These are phyloP conservation scores for Prorops nasuta DNA, from an alignment of 1,140 invertebrate species.

Conservation along the genomic window DNA sequence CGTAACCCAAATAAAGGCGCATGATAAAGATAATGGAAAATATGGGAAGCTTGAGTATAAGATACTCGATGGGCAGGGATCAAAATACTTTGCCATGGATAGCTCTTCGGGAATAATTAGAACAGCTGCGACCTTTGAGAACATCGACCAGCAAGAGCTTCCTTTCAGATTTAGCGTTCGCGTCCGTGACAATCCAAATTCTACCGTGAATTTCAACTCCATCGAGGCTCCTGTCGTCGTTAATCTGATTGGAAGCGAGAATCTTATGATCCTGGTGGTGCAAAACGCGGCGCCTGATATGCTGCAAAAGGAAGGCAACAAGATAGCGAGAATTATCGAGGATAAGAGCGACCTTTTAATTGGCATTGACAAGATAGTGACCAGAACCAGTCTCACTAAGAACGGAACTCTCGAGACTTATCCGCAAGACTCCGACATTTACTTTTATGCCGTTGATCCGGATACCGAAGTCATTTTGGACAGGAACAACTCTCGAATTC, in stretches of 20 bases:
- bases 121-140: constrained; percentile 70
- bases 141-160: constrained; percentile 61
- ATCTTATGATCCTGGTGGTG: constrained; percentile 78
- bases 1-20: constrained; percentile 76
- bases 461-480: constrained; percentile 71
- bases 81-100: constrained; percentile 75
- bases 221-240: constrained; percentile 68
- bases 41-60: constrained; percentile 75
- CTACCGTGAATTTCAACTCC: constrained; percentile 60
- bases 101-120: constrained; percentile 70
- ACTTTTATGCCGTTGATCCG: constrained; percentile 84
- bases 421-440: constrained; percentile 76
- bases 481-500: constrained; percentile 68
- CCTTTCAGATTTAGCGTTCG: constrained; percentile 75
- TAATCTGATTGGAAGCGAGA: constrained; percentile 67
- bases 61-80: constrained; percentile 61
- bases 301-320: constrained; percentile 65
- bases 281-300: constrained; percentile 71
- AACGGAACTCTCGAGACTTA: constrained; percentile 76
- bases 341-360: constrained; percentile 72
- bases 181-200: constrained; percentile 73
- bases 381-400: constrained; percentile 65
- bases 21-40: constrained; percentile 78
- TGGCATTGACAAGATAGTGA: constrained; percentile 75
- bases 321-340: constrained; percentile 69